Evolutionary conservation across 2,888 invertebrate species (phyloP), one percentile per base, ranked within the genome.

Genomic region (Hyposoter didymator): DNA sequence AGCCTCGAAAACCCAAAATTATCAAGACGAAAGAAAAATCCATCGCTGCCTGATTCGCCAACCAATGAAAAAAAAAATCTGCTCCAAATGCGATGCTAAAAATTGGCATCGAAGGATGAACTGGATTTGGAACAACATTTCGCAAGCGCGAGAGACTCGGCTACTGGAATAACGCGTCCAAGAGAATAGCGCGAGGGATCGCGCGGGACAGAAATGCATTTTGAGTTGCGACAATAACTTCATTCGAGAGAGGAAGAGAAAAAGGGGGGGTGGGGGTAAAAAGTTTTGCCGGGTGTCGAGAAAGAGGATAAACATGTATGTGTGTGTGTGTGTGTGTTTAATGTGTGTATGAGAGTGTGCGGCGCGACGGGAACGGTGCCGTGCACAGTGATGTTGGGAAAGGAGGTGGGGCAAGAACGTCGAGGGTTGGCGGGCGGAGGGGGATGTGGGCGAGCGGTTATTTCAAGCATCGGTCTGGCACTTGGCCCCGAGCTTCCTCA

Each of bases 391-490:
- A 62, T 74, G 83, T 52, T 28, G 49, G 35, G 39, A n/a, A n/a
- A 82, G 75, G 87, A 84, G 80, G 89, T 88, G 89, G 90, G 90
- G 89, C 88, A 88, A 88, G 84, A 87, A 66, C 83, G 87, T 80
- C 89, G 89, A 88, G 92, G 92, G 91, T 92, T 92, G 92, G 92
- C 89, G 79, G 64, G 92, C 89, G 79, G 72, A 73, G 92, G 91
- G 91, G 91, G 90, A 90, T 89, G 91, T 90, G 91, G 92, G 90
- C 90, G 89, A 89, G 90, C 90, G 91, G 93, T 93, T 93, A 93
- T 93, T 93, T 93, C 93, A 91, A 93, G 93, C 93, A 88, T 90
- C 91, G 89, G 87, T 91, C 90, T 91, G 93, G 92, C 93, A 93
- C 92, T 93, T 92, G 90, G 93, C 91, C 92, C 90, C 91, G 91